Base-by-base conservation (phyloP, 64 coral and sea anemone genomes). In the Pachyseris speciosa region DNA sequence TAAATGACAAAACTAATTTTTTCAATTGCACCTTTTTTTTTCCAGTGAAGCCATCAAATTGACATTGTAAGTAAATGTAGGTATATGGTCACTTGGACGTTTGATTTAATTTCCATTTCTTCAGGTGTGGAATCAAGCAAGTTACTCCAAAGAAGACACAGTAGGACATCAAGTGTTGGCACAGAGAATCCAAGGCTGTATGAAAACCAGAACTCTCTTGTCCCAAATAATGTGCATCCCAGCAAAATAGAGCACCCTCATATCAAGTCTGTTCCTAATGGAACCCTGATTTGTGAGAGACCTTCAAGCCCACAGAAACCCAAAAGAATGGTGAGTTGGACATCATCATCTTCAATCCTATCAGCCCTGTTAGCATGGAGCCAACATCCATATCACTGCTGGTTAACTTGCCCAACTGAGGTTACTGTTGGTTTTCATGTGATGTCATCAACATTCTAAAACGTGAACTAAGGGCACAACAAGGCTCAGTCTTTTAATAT, bases 241-340 rank as follows among this genome's bases (percentile, higher is more conserved):
- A 60, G 77, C 49, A 83, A 88, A 80, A 22, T 93, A 3, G 90
- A 96, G 22, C 84, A 85, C 2, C 70, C 49, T 84, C 48, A 78
- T 83, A 52, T 30, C 37, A 74, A 45, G 45, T 83, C 41, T 71
- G 66, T 92, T 58, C 72, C 66, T 12, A 91, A 95, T 84, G 94
- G 94, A 22, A 85, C 61, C 66, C 50, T 86, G 5, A 83, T 91
- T 48, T 45, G 85, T 50, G 87, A 86, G 20, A 27, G 78, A 66
- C 86, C 95, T 0, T 90, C 95, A 19, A 96, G 95, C 45, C 95
- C 91, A 13, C 95, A 93, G 37, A 96, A 96, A 89, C 37, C 59
- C 66, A 81, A 83, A 26, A 43, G 53, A 87, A 44, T 38, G 64
- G 51, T 89, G 61, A 83, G 87, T 83, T 57, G 34, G 83, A 31